phyloP scores from a whole-genome alignment of 1,140 invertebrate genomes.

The Bombus confusus region DNA sequence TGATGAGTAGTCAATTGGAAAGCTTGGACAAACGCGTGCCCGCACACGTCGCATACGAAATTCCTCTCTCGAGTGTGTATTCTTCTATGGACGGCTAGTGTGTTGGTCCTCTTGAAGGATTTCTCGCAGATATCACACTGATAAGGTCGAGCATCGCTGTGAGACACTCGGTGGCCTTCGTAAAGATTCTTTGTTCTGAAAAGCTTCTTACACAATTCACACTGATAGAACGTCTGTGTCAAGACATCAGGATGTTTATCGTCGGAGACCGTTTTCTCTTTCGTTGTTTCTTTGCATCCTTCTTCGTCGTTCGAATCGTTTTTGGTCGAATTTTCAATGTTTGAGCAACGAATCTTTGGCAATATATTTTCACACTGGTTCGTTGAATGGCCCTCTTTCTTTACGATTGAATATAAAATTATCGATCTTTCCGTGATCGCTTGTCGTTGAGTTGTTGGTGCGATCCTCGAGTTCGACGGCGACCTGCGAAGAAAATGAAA shows the following conservation, averaged over 20 bases:
- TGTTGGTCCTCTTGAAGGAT: constrained; percentile 80
- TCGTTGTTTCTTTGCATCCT: not conserved
- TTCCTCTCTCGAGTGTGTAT: constrained; percentile 76
- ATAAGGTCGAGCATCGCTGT: constrained; percentile 81
- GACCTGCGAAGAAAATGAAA: constrained; percentile 49
- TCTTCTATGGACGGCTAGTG: constrained; percentile 77
- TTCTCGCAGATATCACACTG: constrained; percentile 81
- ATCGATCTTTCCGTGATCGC: not conserved
- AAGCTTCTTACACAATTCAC: constrained; percentile 80
- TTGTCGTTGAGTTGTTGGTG: not conserved
- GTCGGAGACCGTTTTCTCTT: not conserved
- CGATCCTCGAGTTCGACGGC: not conserved
- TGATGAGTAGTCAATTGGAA: constrained; percentile 77
- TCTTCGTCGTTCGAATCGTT: not conserved
- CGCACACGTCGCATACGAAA: constrained; percentile 79
- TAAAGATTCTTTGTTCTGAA: constrained; percentile 82
- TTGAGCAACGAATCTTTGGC: too few relatives aligned
- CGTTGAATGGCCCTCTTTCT: not conserved
- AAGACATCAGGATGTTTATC: not conserved
- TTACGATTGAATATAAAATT: not conserved
- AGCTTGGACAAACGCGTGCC: constrained; percentile 77
- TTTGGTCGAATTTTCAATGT: not conserved
- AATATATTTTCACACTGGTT: not conserved
- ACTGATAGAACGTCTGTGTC: constrained; percentile 71
- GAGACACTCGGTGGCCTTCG: constrained; percentile 81